Evolutionary conservation across 1,140 invertebrate species (phyloP), one percentile per base, ranked within the genome.

Genomic region (Aphaenogaster rudis): DNA sequence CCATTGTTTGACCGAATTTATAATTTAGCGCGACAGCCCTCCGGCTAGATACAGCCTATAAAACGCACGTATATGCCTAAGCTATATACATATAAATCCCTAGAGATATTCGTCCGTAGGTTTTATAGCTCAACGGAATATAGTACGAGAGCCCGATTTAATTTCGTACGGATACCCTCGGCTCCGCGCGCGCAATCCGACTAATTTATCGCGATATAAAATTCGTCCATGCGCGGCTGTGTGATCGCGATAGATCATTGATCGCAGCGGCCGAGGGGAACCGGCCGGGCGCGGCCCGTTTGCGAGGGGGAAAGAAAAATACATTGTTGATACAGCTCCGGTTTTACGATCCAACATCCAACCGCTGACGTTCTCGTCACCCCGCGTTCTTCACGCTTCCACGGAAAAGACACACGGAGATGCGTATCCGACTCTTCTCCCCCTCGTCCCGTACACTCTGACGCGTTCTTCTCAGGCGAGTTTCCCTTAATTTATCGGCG

Each of bases 401-500:
- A 61, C 66, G 80, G 80, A 82, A 76, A 84, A 84, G 80, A 74
- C 80, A 61, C 69, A 76, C 80, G 67, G 33, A 69, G 63, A 59
- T 33, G 66, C 45, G 67, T 79, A 50, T 76, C 80, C 80, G 80
- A 76, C 69, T 84, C 63, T 78, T 90, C 89, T 79, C 88, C 61
- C 33, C 48, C 87, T 39, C 54, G 52, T 59, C 45, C 13, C 64
- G 36, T 33, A 67, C 86, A 39, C 28, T 63, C 74, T 80, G 57
- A 39, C 67, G 66, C 52, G 52, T 79, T 78, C 84, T 88, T 69
- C 39, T 59, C 8, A 39, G 48, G 33, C 42, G 67, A 79, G 45
- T 45, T 69, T 39, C 33, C 76, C 87, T 87, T 90, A 89, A 90
- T 90, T 90, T 90, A 90, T 88, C 77, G 66, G 63, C 72, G 72